Evolutionary conservation across 2,888 invertebrate genomes (phyloP).

Genomic region (Smittia sp.): DNA sequence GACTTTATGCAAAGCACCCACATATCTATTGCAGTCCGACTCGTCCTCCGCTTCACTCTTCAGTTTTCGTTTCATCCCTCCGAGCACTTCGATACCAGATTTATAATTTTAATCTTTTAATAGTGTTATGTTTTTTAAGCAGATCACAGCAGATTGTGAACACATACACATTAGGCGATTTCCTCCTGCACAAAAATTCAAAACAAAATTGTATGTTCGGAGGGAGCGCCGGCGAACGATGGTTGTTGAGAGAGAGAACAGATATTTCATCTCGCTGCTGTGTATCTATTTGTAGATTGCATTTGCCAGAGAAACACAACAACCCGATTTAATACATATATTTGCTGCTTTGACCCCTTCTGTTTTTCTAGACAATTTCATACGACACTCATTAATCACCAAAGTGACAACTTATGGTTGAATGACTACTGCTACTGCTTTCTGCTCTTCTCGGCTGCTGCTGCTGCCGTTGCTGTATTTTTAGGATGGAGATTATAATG

Average conservation of each 20-base stretch:
- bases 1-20: slow-evolving; percentile 35
- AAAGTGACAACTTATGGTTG: slow-evolving; percentile 38
- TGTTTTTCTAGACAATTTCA: slow-evolving; percentile 39
- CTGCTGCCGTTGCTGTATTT: slow-evolving; percentile 9
- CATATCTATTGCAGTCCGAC: slow-evolving; percentile 2
- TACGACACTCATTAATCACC: slow-evolving; percentile 40
- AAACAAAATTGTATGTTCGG: background rate
- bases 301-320: slow-evolving; percentile 14
- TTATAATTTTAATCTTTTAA: slow-evolving; percentile 40
- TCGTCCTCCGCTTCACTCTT: background rate
- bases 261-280: background rate
- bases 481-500: slow-evolving; percentile 7
- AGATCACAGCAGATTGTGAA: slow-evolving; percentile 7
- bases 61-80: background rate
- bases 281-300: slow-evolving; percentile 39
- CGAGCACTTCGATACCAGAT: slow-evolving; percentile 12
- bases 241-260: background rate
- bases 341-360: slow-evolving; percentile 35
- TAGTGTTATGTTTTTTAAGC: slow-evolving; percentile 8
- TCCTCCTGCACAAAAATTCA: background rate
- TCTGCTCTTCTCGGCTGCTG: background rate
- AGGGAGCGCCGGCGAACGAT: background rate
- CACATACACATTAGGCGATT: background rate
- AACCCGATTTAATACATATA: slow-evolving; percentile 15
- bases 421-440: slow-evolving; percentile 28